Evolutionary conservation across 2,888 invertebrate genomes (phyloP), one percentile per base, ranked within the genome.

Genomic region (Melangyna quadrimaculata): DNA sequence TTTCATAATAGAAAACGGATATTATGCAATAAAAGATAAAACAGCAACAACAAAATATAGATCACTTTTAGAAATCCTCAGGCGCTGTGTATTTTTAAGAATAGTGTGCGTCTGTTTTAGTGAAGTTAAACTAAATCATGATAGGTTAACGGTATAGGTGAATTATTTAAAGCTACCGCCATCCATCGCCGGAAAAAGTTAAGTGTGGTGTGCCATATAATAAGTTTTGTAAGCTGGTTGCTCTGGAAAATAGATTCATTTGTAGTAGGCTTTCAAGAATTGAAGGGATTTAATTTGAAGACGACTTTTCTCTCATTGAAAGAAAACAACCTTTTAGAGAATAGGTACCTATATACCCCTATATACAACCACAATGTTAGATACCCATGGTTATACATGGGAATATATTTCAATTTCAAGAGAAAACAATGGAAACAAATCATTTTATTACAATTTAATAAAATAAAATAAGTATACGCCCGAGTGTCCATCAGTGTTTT

Each of bases 1-100:
- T 67, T 67, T 73, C 61, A 69, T 61, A 78, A 78, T 35, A 75
- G n/a, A 70, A 53, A 51, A 74, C 63, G 73, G 67, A 67, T 78
- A 37, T 67, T 51, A 63, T 65, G 81, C 61, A 63, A 80, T 48
- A 69, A 24, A 35, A 43, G 9, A 35, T 24, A 17, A 19, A 37
- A 17, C 40, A 37, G 4, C 9, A 61, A 37, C 40, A 27, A 43
- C 7, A 63, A 57, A 35, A 59, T 22, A 69, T 29, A n/a, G 59
- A 35, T 67, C 51, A 51, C 35, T 51, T 63, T 51, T 27, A 32
- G 19, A 10, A 14, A 43, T 73, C 51, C 67, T 32, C 22, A 35
- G 79, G 69, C 69, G 69, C 35, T 74, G 51, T 59, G 10, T 19
- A 22, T 43, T 8, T 51, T 14, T 65, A 48, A 45, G 45, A 51